A percentile compares a stretch with the other conserved stretches of the same genome.
These are phyloP conservation scores for Sturnus vulgaris DNA, from an alignment of 2,113 vertebrate genomes.

Conservation along the genomic window DNA sequence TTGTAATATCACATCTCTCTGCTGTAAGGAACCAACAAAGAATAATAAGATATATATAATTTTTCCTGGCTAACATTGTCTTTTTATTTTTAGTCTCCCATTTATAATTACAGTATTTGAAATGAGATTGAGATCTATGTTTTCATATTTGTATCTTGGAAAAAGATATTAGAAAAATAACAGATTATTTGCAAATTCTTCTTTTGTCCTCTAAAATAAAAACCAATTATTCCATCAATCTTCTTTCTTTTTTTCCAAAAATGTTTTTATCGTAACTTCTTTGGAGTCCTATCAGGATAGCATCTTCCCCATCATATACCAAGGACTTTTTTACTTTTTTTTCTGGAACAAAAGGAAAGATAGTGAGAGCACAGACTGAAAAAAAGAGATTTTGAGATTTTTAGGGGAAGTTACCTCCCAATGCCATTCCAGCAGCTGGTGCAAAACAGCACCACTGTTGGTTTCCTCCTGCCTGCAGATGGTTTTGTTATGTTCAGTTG, in stretches of 20 bases:
- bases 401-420: not conserved
- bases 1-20: not conserved
- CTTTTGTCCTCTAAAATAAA: not conserved
- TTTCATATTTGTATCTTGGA: not conserved
- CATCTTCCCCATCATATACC: not conserved
- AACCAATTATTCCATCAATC: not conserved
- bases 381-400: not conserved
- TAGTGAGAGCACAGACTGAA: not conserved
- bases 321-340: not conserved
- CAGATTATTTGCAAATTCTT: not conserved
- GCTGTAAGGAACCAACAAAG: not conserved
- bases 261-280: not conserved
- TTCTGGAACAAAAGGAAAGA: slow-evolving; percentile 23
- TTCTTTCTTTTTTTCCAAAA: not conserved
- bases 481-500: slow-evolving; percentile 2
- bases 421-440: not conserved
- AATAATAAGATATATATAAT: not conserved
- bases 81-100: not conserved
- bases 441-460: not conserved
- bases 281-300: not conserved
- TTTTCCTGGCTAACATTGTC: not conserved
- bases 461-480: not conserved
- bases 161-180: not conserved
- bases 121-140: not conserved
- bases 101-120: not conserved